Evolutionary conservation across 37 sponge, comb jelly and placozoan genomes (phyloP), one percentile per base, ranked within the genome.

Genomic region (Theonella swinhoei): DNA sequence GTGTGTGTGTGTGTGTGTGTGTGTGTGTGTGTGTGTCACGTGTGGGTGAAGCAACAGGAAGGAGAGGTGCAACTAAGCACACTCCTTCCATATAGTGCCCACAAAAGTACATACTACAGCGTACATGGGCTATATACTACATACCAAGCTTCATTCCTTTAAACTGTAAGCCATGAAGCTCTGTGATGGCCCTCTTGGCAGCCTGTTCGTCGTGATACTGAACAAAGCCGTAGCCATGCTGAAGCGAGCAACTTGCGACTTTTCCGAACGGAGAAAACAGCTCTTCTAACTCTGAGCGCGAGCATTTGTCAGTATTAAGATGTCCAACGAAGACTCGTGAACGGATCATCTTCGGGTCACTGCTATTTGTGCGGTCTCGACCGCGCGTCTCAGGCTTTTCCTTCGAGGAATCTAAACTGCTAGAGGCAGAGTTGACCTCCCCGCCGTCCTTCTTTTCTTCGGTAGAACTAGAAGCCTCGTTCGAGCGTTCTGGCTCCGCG

Each of bases 151-250:
- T 89, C 62, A 64, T 73, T 32, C 89, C 89, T 58, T 31, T 72
- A 25, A 89, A 79, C 24, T 67, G 39, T 11, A 30, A 31, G 14
- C 84, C 84, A 33, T 89, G 83, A 8, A 83, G 41, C 33, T 83
- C 79, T 36, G 37, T 63, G 64, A 89, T 83, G 23, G 89, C 79
- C 38, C 77, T 78, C 26, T 39, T 42, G 19, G 80, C 89, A 73
- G 62, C 23, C 65, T 89, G 79, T 25, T 78, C 74, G 1, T 60
- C 38, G 17, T 83, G 75, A 61, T 76, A 89, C 67, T 89, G 89
- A n/a, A 89, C 89, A 72, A 89, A 89, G 0, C 89, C 89, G 37
- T 89, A 89, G 20, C 89, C 89, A 79, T 89, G 63, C 72, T 72
- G 84, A 24, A 89, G 40, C 4, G 80, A 78, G 22, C 61, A 28